A percentile compares a stretch with the other conserved stretches of the same genome.
Evolutionary conservation across 1,140 invertebrate genomes (phyloP).

Genomic region (honey bee (Apis mellifera)): DNA sequence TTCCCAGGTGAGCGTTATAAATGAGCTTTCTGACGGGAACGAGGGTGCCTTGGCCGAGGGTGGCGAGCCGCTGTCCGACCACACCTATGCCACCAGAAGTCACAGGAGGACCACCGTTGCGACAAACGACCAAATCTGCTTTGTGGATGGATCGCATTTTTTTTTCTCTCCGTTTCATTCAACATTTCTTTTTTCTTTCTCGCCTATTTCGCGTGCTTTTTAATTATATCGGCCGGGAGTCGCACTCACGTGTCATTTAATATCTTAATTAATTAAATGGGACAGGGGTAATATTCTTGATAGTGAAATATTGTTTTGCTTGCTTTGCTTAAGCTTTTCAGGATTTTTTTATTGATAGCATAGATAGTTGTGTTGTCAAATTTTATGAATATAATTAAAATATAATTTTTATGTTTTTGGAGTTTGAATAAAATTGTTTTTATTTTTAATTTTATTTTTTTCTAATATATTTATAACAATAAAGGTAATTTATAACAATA

Average conservation of each 20-base stretch:
- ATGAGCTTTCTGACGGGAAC: constrained; percentile 71
- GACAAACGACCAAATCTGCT: constrained; percentile 66
- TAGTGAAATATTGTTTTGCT: not conserved
- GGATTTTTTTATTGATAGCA: not conserved
- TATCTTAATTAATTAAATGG: constrained; percentile 30
- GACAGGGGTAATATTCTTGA: constrained; percentile 15
- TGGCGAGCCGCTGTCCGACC: constrained; percentile 59
- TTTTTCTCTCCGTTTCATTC: not conserved
- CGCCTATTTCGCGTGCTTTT: not conserved
- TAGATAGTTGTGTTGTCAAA: too few species aligned
- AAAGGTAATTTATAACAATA: too few species aligned
- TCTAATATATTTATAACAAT: too few species aligned
- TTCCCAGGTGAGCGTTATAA: constrained; percentile 79
- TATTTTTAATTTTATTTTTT: too few species aligned
- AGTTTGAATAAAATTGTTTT: too few species aligned
- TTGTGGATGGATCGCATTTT: constrained; percentile 43
- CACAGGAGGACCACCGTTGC: constrained; percentile 72
- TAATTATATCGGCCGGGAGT: not conserved
- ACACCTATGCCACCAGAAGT: constrained; percentile 77
- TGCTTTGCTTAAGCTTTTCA: not conserved
- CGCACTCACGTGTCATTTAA: constrained; percentile 7
- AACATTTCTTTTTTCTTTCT: too few species aligned
- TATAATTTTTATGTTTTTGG: too few species aligned
- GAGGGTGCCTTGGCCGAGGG: constrained; percentile 49
- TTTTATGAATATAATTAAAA: too few species aligned